phyloP scores from a whole-genome alignment of 1,140 invertebrate genomes.

The Drosophila lowei region DNA sequence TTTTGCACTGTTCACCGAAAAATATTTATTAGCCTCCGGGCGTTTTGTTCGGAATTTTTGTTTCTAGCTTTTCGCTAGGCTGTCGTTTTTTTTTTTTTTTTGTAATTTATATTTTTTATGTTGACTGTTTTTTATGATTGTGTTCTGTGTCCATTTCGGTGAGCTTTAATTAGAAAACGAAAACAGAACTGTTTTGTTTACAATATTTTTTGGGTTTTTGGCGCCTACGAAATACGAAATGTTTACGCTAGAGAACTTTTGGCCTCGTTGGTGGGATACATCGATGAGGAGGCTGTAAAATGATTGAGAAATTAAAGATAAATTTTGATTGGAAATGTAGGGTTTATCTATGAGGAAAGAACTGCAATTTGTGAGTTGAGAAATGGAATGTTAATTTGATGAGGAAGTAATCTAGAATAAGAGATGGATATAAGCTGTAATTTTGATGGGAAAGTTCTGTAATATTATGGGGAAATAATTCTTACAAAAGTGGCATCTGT shows the following conservation, averaged over 20 bases:
- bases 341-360: too few species aligned
- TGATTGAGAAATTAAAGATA: too few species aligned
- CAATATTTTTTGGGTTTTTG: slow-evolving; percentile 24
- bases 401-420: too few species aligned
- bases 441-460: too few species aligned
- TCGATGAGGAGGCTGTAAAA: slow-evolving; percentile 11
- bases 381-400: neutral
- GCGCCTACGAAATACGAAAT: slow-evolving; percentile 37
- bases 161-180: slow-evolving; percentile 46
- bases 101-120: slow-evolving; percentile 22
- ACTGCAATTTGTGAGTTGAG: too few species aligned
- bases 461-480: too few species aligned
- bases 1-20: slow-evolving; percentile 34
- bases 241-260: slow-evolving; percentile 37
- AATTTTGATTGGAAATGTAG: too few species aligned
- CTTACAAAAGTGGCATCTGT: too few species aligned
- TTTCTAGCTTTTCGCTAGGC: too few species aligned
- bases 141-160: slow-evolving; percentile 20
- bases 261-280: slow-evolving; percentile 7
- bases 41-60: too few species aligned
- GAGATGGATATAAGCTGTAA: too few species aligned
- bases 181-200: slow-evolving; percentile 51
- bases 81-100: neutral
- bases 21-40: slow-evolving; percentile 21
- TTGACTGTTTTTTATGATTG: slow-evolving; percentile 6